phyloP scores from a whole-genome alignment of 2,888 invertebrate genomes.

The Ariolimax columbianus region DNA sequence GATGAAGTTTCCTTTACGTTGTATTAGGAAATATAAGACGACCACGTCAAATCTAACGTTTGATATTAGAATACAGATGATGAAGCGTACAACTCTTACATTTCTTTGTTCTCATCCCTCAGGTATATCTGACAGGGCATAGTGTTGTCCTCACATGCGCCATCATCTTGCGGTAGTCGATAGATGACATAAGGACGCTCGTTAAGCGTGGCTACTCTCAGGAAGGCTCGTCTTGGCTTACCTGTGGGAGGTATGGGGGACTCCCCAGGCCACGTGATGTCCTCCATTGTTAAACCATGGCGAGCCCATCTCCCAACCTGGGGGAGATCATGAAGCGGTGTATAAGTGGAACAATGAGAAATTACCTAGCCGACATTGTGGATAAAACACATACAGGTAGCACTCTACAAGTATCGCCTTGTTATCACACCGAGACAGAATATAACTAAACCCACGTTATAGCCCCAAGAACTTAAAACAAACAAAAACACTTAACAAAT shows the following conservation, averaged over 20 bases:
- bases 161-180: constrained; percentile 85
- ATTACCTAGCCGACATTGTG: too few relatives aligned
- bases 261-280: constrained; percentile 98
- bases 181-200: constrained; percentile 97
- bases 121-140: constrained; percentile 53
- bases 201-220: constrained; percentile 92
- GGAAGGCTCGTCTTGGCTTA: constrained; percentile 96
- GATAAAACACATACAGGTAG: too few relatives aligned
- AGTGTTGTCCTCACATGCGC: constrained; percentile 50
- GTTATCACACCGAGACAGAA: too few relatives aligned
- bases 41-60: too few relatives aligned
- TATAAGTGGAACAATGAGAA: too few relatives aligned
- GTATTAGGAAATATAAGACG: too few relatives aligned
- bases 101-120: constrained; percentile 53
- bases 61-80: too few relatives aligned
- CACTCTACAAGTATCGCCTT: too few relatives aligned
- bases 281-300: constrained; percentile 91
- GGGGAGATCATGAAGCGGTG: not conserved
- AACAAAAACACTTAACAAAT: too few relatives aligned
- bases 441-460: too few relatives aligned
- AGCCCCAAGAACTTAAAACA: too few relatives aligned
- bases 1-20: too few relatives aligned
- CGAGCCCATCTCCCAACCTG: constrained; percentile 93
- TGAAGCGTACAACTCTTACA: constrained; percentile 46
- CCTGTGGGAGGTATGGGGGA: constrained; percentile 97